Evolutionary conservation across 2,888 invertebrate species (phyloP).

Genomic region (Drosophila greeni): DNA sequence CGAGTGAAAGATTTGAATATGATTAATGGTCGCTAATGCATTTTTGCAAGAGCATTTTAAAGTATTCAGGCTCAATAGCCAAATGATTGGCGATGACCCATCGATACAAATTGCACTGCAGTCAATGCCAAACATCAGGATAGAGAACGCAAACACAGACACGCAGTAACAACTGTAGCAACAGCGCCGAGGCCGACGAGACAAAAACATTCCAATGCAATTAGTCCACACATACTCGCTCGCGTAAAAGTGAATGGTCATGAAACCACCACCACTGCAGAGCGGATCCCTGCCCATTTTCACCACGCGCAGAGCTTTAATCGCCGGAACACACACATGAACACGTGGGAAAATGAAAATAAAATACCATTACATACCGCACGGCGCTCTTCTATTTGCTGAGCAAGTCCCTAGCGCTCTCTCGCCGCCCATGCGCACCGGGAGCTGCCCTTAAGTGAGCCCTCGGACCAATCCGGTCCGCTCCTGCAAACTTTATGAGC

Average conservation of each 20-base stretch:
- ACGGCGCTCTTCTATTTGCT: slow-evolving; percentile 69
- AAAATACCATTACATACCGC: slow-evolving; percentile 39
- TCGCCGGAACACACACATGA: slow-evolving; percentile 46
- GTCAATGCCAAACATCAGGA: slow-evolving; percentile 57
- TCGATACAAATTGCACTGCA: slow-evolving; percentile 57
- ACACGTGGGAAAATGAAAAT: slow-evolving; percentile 42
- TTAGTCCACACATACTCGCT: slow-evolving; percentile 42
- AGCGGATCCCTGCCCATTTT: slow-evolving; percentile 50
- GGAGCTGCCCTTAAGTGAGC: slow-evolving; percentile 66
- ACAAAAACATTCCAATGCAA: slow-evolving; percentile 56
- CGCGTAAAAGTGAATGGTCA: slow-evolving; percentile 17
- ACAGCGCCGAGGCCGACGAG: slow-evolving; percentile 10
- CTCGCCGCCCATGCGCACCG: slow-evolving; percentile 63
- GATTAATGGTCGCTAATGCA: background rate
- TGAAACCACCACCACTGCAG: slow-evolving; percentile 58
- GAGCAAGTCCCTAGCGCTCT: slow-evolving; percentile 54
- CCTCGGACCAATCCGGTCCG: slow-evolving; percentile 66
- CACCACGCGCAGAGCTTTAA: slow-evolving; percentile 66
- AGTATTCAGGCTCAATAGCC: background rate
- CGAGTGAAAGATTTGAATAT: background rate
- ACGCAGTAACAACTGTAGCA: slow-evolving; percentile 27
- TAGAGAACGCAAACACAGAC: slow-evolving; percentile 36
- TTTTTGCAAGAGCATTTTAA: background rate
- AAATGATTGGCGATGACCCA: slow-evolving; percentile 39
- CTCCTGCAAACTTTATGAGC: slow-evolving; percentile 65